Base-by-base conservation (phyloP, 64 coral and sea anemone genomes). In the Montipora cactus region DNA sequence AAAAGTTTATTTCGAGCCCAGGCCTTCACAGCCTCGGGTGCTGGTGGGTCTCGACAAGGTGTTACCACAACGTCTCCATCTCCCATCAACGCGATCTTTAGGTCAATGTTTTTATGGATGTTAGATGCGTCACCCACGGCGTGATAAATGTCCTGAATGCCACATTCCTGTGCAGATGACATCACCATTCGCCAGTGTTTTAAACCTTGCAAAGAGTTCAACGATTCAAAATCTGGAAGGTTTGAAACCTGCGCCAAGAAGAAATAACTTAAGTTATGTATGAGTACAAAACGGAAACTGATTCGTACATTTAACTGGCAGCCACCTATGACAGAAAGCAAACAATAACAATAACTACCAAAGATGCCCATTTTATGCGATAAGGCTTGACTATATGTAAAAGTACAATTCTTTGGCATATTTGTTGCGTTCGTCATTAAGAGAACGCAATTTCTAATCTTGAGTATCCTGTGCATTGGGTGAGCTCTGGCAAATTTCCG, bases 81-180 rank as follows among this genome's bases (percentile, higher is more conserved):
- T 62, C 92, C 89, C 80, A 95, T 90, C 12, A 99, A 86, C 14
- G 95, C 92, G 21, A 99, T 87, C 58, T 89, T 94, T 15, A 99
- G 79, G 19, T 92, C 83, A 1, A 79, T 59, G 64, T 93, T 96
- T 44, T 88, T 87, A 44, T 92, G 79, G 3, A 96, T 68, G 53
- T 81, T 66, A 23, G 61, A 21, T 19, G 67, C 84, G 89, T 87
- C 98, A 18, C 72, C 83, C 62, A 78, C 23, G 59, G 82, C 58
- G 58, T 91, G 93, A 21, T 78, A 91, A 51, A 79, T 83, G 7
- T 80, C 62, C 5, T 67, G 82, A 59, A 76, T 47, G 15, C 83
- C 87, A 49, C 67, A 62, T 45, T 94, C 96, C 5, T 71, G 79
- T 52, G 83, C 88, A 73, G 87, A 62, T 2, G 81, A 94, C 73